Conservation (phyloP, 1,140 invertebrate species). For the Drosophila melanica region DNA sequence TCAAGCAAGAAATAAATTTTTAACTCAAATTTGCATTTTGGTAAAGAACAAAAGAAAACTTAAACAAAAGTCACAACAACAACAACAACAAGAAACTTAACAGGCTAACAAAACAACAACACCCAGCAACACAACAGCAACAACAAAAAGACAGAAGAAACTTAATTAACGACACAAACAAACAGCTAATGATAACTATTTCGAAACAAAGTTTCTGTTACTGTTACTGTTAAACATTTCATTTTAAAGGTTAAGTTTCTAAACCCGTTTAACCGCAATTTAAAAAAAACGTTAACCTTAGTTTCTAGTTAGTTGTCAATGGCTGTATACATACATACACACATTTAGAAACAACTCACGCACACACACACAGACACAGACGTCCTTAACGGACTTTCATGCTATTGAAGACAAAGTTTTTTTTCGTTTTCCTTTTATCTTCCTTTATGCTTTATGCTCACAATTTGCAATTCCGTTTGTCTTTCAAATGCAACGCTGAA, state of each 20-base stretch:
- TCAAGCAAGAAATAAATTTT: conserved; percentile 26
- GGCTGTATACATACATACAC: conserved; percentile 13
- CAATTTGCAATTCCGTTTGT: conserved; percentile 24
- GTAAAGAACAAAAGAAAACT: conserved; percentile 42
- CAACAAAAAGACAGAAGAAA: conserved; percentile 29
- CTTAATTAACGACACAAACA: neutral
- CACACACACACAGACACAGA: conserved; percentile 17
- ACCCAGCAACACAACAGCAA: conserved; percentile 25
- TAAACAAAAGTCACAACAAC: conserved; percentile 39
- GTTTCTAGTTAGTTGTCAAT: conserved; percentile 2
- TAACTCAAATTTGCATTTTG: conserved; percentile 62
- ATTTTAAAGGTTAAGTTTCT: no score
- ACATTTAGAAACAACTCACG: neutral
- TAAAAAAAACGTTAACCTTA: no score
- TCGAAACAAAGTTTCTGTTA: no score
- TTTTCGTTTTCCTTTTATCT: neutral
- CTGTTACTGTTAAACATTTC: no score
- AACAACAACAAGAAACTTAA: conserved; percentile 43
- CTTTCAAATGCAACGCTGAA: conserved; percentile 35
- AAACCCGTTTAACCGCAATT: no score
- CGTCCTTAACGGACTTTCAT: conserved; percentile 25
- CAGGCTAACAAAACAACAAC: conserved; percentile 27
- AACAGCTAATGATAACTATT: no score
- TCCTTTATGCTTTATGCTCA: conserved; percentile 27
- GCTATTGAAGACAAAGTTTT: conserved; percentile 20